These are phyloP conservation scores for Prolemur simus DNA, from an alignment of 2,113 vertebrate species.

Conservation along the genomic window DNA sequence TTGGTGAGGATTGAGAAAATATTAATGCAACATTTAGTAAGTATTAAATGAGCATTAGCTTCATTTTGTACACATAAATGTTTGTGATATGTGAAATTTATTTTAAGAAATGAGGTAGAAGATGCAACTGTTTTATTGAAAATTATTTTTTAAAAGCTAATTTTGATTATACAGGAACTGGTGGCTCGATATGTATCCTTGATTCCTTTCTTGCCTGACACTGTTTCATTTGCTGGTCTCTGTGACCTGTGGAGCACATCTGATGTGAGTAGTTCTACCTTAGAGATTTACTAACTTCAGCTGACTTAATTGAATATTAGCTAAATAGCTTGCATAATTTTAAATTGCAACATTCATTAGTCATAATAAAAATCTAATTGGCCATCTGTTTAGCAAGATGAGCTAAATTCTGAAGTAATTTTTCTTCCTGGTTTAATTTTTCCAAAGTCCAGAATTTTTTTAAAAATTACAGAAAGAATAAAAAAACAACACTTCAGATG, in stretches of 20 bases:
- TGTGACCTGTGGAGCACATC: slow-evolving; percentile 98
- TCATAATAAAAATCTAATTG: neutral
- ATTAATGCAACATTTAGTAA: neutral
- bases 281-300: too few relatives aligned
- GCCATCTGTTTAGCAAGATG: neutral
- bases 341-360: neutral
- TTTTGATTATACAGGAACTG: slow-evolving; percentile 85
- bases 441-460: neutral
- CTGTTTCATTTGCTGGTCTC: slow-evolving; percentile 90
- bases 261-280: slow-evolving; percentile 87
- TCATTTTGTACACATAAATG: neutral
- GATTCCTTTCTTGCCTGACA: slow-evolving; percentile 95
- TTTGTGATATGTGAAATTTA: neutral
- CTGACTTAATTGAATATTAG: neutral
- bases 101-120: neutral
- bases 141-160: neutral
- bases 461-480: neutral
- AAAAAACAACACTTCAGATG: neutral
- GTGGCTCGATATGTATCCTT: slow-evolving; percentile 93
- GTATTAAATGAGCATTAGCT: neutral
- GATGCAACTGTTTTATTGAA: neutral
- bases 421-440: slow-evolving; percentile 4
- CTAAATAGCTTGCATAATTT: neutral
- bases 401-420: slow-evolving; percentile 20
- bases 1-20: neutral